Base-by-base conservation (phyloP, 2,888 invertebrate genomes). In the Pseudoips prasinana region DNA sequence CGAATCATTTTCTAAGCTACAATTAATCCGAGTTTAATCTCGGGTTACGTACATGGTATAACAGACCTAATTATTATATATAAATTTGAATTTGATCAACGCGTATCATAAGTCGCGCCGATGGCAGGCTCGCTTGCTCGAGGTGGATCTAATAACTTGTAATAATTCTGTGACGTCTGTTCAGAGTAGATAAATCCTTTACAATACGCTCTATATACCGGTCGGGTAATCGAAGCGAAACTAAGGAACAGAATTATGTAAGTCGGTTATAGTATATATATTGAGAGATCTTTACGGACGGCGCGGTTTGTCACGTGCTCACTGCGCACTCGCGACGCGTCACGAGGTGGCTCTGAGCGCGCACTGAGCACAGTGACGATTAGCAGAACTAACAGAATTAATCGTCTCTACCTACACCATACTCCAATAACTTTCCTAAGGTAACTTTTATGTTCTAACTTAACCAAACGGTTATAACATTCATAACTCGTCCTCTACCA, bases 401-500 rank as follows among this genome's bases (percentile, higher is more conserved):
- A 58, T 61, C 52, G 44, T 65, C 63, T 65, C 63, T 73, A 73
- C 54, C 59, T 74, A 77, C 62, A 61, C 53, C 59, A 52, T 68
- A 64, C 56, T 60, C 48, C 36, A 33, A 44, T 39, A 51, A 63
- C 61, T 62, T 56, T 57, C 39, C 62, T 73, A 74, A 64, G 61
- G 60, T 78, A 71, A 68, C 58, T 64, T 72, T 72, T 68, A 64
- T 65, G 60, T 58, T 54, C 73, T 73, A 77, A 62, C 70, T 65
- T 71, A 73, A 75, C 72, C 76, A 70, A 72, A 65, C 70, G 72
- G 75, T 71, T 73, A 71, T 68, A 77, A 74, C 77, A 74, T 67
- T 72, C 68, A 65, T 65, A 55, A 55, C 43, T 49, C 59, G 41
- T 44, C 22, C 42, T 33, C 46, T 52, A 57, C 44, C 45, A 29